Percentiles rank a stretch among this genome's conserved stretches.
Evolutionary conservation across 2,888 invertebrate genomes (phyloP).

Genomic region (Apotomis turbidana): DNA sequence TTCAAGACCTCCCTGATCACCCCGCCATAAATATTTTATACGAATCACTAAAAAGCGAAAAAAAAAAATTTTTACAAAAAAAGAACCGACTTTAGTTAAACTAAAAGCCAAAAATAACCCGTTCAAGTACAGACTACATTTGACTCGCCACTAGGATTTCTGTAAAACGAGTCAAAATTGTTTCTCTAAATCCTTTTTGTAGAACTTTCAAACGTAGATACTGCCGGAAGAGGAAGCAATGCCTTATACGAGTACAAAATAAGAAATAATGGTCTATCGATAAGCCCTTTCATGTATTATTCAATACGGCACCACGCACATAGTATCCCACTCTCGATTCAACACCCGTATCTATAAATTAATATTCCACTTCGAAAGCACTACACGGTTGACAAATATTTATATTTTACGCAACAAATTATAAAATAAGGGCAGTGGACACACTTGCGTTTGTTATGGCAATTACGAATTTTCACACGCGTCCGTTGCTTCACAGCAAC

Average conservation of each 20-base stretch:
- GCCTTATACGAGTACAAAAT: not conserved
- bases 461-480: slow-evolving; percentile 67
- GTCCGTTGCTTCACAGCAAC: slow-evolving; percentile 58
- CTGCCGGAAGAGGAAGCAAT: slow-evolving; percentile 6
- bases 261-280: not conserved
- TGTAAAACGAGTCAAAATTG: no score
- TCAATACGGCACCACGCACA: slow-evolving; percentile 11
- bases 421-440: slow-evolving; percentile 54
- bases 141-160: no score
- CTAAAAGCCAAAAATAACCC: no score
- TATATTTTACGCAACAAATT: slow-evolving; percentile 51
- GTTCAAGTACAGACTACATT: no score
- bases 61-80: no score
- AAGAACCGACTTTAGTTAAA: no score
- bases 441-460: slow-evolving; percentile 44
- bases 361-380: slow-evolving; percentile 25
- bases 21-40: no score
- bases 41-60: no score
- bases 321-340: slow-evolving; percentile 23
- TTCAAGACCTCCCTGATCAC: no score
- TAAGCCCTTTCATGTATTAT: slow-evolving; percentile 15
- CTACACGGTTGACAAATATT: slow-evolving; percentile 35
- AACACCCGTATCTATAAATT: slow-evolving; percentile 29
- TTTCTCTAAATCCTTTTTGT: no score
- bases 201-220: no score